Evolutionary conservation across 2,113 vertebrate species (phyloP), one percentile per base, ranked within the genome.

Genomic region (Myotis yumanensis): DNA sequence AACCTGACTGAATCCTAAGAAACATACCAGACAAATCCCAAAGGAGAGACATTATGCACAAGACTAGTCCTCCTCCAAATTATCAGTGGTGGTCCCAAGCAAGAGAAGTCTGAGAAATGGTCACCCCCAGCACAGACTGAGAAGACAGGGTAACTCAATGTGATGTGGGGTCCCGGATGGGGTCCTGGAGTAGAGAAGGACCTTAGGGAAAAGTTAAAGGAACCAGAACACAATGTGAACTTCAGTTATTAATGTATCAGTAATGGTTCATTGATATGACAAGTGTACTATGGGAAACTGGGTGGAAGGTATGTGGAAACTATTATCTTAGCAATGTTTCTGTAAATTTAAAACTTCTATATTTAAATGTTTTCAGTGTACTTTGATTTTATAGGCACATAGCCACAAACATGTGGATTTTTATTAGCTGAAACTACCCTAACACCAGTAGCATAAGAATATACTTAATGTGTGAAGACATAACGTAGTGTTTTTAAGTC

Each of bases 291-390:
- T 52, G 10, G 32, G 18, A 88, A 46, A 32, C 1, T n/a, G 8
- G 1, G 1, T 9, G 9, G 35, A 3, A 10, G 11, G 0, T 28
- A 0, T 66, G 0, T 16, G 7, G 37, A 48, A 83, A 81, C 15
- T 88, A 75, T 6, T 64, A 9, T 52, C 9, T 79, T 91, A 25
- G n/a, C 11, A 37, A 35, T 51, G 15, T 15, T 57, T 79, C 20
- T 89, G 25, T 43, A 68, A 81, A 59, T 62, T 57, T 54, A 54
- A 20, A 54, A 54, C 18, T 54, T 54, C 52, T 54, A 54, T 20
- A 54, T 54, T 20, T 54, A 54, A 54, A 20, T 20, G 17, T 69
- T 9, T 46, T 66, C 3, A 57, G 46, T 11, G 0, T 92, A 7
- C 20, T 57, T 73, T 89, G 5, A 90, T 7, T 54, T 25, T 40